Base-by-base conservation (phyloP, 2,888 invertebrate species). In the Azorinus chamasolen region DNA sequence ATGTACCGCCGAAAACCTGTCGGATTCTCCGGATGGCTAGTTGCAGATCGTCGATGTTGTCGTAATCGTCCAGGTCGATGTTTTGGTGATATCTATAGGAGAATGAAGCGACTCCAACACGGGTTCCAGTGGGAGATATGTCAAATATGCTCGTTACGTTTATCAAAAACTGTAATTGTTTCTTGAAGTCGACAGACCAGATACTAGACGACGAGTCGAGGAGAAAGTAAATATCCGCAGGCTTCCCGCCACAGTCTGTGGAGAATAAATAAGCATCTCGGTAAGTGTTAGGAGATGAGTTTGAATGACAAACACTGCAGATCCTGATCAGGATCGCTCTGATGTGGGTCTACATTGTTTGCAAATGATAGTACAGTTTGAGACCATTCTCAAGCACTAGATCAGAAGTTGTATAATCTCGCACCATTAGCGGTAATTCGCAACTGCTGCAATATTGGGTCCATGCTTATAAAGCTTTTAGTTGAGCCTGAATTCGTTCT, bases 141-240 rank as follows among this genome's bases (percentile, higher is more conserved):
- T 83, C 77, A 55, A 89, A 87, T 18, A 51, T 73, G 46, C 72
- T 68, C 18, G 87, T 71, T 54, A 88, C 70, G 25, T 83, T 75
- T 25, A 70, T 66, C 6, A 88, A 84, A 62, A 89, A 88, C 8
- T 57, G 37, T 16, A 86, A 58, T 71, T 87, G 88, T 25, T 83
- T 84, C 32, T 58, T 64, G 80, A 87, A 88, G 69, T 89, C 79
- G 3, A 82, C 71, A 0, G 65, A 55, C 85, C 87, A 87, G 43
- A 88, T 88, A 48, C 86, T 87, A 22, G 80, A 80, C 16, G 87
- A 88, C 5, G 84, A 84, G 48, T 80, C 80, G 58, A 84, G 61
- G 5, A 79, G 65, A 62, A 79, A 83, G 69, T 86, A 82, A 0
- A 79, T 10, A 24, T 83, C 79, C 14, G 88, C 77, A 39, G 86